Percentiles rank a stretch among this genome's conserved stretches.
Evolutionary conservation across 2,797 vertebrate species (phyloP).

Genomic region (Spinibarbus caldwelli): DNA sequence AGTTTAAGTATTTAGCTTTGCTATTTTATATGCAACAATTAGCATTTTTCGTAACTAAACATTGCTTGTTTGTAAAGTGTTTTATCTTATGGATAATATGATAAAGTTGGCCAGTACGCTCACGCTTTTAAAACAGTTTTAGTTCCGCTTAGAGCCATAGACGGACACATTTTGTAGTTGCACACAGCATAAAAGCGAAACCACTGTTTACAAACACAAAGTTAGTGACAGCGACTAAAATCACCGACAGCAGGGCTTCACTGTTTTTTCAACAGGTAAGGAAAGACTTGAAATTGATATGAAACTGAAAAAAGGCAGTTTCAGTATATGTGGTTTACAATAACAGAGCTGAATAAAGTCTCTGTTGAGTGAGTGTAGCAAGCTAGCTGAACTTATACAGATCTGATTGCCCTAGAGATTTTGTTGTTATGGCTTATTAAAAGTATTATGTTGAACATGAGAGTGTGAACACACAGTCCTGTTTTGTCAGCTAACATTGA

Average conservation of each 20-base stretch:
- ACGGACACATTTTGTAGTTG: constrained; percentile 57
- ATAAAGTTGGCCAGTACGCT: not conserved
- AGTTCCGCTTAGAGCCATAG: constrained; percentile 9
- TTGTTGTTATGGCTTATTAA: not conserved
- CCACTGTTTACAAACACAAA: constrained; percentile 60
- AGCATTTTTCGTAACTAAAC: not conserved
- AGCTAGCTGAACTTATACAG: not conserved
- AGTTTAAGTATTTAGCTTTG: not conserved
- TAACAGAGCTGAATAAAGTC: not conserved
- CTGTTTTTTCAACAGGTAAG: constrained; percentile 45
- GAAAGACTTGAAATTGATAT: too few species aligned
- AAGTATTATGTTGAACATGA: not conserved
- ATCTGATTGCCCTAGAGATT: not conserved
- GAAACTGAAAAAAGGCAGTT: not conserved
- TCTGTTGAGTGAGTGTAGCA: not conserved
- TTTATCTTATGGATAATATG: not conserved
- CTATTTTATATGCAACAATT: not conserved
- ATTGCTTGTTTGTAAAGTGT: not conserved
- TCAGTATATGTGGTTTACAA: not conserved
- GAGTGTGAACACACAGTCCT: not conserved
- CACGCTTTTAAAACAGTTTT: constrained; percentile 12
- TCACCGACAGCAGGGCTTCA: not conserved
- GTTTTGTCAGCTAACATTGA: not conserved
- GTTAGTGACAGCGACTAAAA: constrained; percentile 32
- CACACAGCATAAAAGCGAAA: constrained; percentile 42